Conservation (phyloP, 92 coral and sea anemone species). For the Phymanthus crucifer region DNA sequence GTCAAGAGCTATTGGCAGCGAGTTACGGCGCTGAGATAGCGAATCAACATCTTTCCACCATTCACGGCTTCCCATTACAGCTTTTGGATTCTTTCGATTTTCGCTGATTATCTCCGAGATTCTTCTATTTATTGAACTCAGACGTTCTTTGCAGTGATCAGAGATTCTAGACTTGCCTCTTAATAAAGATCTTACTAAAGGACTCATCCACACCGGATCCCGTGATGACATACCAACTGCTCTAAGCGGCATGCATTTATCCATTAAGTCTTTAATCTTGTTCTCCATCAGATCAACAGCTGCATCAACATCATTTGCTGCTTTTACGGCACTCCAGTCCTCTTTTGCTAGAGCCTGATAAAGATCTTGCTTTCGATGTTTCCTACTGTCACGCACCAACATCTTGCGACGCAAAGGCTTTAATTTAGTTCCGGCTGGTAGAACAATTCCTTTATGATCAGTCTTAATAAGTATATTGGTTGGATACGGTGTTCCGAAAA, state of each 20-base stretch:
- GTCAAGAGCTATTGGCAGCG: constrained; percentile 1
- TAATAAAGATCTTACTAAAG: constrained; percentile 43
- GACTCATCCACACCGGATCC: constrained; percentile 60
- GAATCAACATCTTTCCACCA: constrained; percentile 63
- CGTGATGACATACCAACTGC: constrained; percentile 51
- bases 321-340: constrained; percentile 22
- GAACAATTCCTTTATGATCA: constrained; percentile 52
- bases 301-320: not conserved
- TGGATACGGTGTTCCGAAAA: constrained; percentile 57
- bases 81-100: constrained; percentile 47
- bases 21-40: constrained; percentile 46
- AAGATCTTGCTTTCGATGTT: constrained; percentile 44
- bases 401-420: constrained; percentile 51
- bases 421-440: constrained; percentile 54
- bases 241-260: constrained; percentile 54
- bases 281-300: constrained; percentile 9
- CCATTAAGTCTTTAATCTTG: constrained; percentile 36
- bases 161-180: constrained; percentile 55
- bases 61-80: constrained; percentile 38
- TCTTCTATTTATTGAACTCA: constrained; percentile 31
- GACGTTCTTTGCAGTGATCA: constrained; percentile 34
- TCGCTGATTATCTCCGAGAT: constrained; percentile 54
- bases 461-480: constrained; percentile 56
- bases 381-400: constrained; percentile 42
- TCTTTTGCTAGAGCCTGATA: constrained; percentile 43